Conservation (phyloP, 2,888 invertebrate species). For the Dolichomitus sp. region DNA sequence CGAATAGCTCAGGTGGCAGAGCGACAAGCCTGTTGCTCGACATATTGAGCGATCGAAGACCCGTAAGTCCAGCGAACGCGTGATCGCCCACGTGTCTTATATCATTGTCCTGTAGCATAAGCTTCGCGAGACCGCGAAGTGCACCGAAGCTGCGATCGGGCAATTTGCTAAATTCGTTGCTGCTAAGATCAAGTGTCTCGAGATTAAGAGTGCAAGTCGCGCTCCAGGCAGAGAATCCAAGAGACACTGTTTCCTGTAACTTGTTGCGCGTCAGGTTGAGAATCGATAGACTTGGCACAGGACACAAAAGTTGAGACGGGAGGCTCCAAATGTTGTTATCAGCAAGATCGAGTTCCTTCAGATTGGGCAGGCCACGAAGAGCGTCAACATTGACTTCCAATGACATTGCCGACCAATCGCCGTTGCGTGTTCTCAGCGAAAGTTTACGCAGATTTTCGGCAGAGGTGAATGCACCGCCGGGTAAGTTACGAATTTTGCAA, state of each 20-base stretch:
- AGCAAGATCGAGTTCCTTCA: constrained; percentile 90
- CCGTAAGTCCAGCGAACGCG: constrained; percentile 91
- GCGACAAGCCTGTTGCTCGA: constrained; percentile 93
- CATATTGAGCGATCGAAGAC: constrained; percentile 91
- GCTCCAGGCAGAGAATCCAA: constrained; percentile 92
- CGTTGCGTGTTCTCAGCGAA: constrained; percentile 91
- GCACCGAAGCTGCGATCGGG: constrained; percentile 91
- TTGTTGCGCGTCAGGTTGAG: constrained; percentile 93
- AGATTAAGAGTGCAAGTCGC: constrained; percentile 90
- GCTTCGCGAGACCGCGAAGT: constrained; percentile 90
- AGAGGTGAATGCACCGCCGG: constrained; percentile 90
- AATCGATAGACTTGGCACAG: constrained; percentile 90
- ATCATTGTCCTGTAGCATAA: constrained; percentile 92
- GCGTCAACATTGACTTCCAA: constrained; percentile 92
- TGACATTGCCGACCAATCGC: constrained; percentile 93
- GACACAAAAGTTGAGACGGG: constrained; percentile 91
- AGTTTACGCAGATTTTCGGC: constrained; percentile 90
- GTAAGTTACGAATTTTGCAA: constrained; percentile 92
- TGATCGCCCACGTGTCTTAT: constrained; percentile 92
- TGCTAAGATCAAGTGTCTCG: constrained; percentile 91
- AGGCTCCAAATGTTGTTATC: constrained; percentile 93
- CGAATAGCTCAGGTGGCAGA: constrained; percentile 93
- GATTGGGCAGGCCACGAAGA: constrained; percentile 90
- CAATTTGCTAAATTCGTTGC: constrained; percentile 91
- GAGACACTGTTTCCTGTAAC: constrained; percentile 92